Percentiles rank a stretch among this genome's conserved stretches.
phyloP scores from a whole-genome alignment of 2,888 invertebrate species.

The Leucoma salicis region DNA sequence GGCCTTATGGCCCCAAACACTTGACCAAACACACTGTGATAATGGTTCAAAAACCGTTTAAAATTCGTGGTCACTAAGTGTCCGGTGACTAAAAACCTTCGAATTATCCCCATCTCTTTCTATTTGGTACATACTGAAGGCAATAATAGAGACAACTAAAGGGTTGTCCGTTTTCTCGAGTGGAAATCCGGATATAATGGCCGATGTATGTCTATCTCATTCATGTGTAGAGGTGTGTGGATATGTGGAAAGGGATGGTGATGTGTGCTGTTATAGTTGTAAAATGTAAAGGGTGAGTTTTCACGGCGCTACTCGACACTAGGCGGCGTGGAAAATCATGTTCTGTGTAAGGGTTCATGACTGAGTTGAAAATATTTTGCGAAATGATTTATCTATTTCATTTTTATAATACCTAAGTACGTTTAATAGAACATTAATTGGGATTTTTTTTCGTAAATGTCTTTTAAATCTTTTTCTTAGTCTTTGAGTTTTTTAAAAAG shows the following conservation, averaged over 20 bases:
- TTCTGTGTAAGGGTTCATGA: constrained; percentile 14
- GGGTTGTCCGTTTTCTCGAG: constrained; percentile 73
- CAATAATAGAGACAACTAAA: constrained; percentile 72
- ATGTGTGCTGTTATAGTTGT: constrained; percentile 37
- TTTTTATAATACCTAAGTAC: no score
- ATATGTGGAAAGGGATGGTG: constrained; percentile 71
- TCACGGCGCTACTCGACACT: constrained; percentile 70
- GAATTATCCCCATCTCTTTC: constrained; percentile 54
- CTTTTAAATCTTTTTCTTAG: no score
- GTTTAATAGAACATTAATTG: no score
- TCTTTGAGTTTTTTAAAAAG: no score
- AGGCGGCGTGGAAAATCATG: constrained; percentile 63
- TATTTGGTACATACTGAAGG: constrained; percentile 46
- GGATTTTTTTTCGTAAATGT: no score
- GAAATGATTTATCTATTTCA: no score
- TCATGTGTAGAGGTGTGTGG: constrained; percentile 72
- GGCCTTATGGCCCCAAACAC: constrained; percentile 36
- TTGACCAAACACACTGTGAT: constrained; percentile 63
- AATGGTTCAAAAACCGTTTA: constrained; percentile 52
- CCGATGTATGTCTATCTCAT: constrained; percentile 69
- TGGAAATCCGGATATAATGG: constrained; percentile 64
- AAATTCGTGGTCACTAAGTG: constrained; percentile 67
- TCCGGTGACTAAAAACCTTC: constrained; percentile 55
- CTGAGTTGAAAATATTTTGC: constrained; percentile 21
- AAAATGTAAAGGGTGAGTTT: constrained; percentile 48